These are phyloP conservation scores for Poeciliopsis turneri DNA, from an alignment of 2,797 vertebrate genomes.

Conservation along the genomic window DNA sequence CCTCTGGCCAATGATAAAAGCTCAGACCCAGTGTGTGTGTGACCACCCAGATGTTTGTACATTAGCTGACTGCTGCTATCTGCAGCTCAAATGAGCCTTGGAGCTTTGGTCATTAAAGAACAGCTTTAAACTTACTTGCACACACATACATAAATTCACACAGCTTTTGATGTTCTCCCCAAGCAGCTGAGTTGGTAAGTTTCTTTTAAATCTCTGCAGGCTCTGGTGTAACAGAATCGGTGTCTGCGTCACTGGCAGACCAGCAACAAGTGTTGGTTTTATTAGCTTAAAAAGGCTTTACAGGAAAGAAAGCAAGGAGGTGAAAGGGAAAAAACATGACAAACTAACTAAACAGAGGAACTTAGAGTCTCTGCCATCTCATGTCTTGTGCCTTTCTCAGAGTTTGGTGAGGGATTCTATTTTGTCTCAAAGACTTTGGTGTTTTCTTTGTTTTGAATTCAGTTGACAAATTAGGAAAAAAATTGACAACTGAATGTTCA, in stretches of 20 bases:
- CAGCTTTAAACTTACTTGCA: slow-evolving; percentile 51
- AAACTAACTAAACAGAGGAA: not conserved
- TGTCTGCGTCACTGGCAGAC: slow-evolving; percentile 27
- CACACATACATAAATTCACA: slow-evolving; percentile 26
- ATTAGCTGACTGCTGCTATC: slow-evolving; percentile 66
- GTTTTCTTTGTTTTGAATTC: not conserved
- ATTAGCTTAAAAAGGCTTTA: slow-evolving; percentile 35
- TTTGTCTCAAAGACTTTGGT: not conserved
- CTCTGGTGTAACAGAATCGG: slow-evolving; percentile 48
- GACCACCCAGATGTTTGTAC: slow-evolving; percentile 64
- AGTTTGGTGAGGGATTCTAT: not conserved
- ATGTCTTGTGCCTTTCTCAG: not conserved
- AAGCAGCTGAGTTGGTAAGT: slow-evolving; percentile 61
- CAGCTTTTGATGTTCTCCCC: slow-evolving; percentile 45
- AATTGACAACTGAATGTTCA: not conserved
- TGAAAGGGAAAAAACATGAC: not conserved
- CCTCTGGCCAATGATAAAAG: slow-evolving; percentile 70
- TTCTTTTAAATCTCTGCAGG: slow-evolving; percentile 53
- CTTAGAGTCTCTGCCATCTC: not conserved
- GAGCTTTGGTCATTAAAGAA: slow-evolving; percentile 67
- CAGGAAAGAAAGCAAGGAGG: not conserved
- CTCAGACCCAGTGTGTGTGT: slow-evolving; percentile 30
- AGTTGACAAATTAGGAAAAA: not conserved
- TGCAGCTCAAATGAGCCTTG: slow-evolving; percentile 66
- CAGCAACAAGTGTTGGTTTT: slow-evolving; percentile 39